Evolutionary conservation across 2,797 vertebrate genomes (phyloP).

Genomic region (Liasis olivaceus): DNA sequence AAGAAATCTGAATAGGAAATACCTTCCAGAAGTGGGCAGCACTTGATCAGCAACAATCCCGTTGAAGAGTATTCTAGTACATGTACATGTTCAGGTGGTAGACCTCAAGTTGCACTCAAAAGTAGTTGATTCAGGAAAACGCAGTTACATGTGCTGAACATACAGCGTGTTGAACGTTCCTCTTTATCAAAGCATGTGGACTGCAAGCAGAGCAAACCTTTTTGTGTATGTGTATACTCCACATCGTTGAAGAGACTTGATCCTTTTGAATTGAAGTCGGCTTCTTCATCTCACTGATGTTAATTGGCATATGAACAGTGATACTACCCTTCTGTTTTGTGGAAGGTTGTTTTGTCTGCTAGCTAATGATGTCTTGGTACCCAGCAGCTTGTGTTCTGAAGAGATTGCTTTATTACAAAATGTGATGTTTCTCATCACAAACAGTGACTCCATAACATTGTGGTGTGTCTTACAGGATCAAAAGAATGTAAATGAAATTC

Average conservation of each 20-base stretch:
- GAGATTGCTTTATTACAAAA: slow-evolving; percentile 8
- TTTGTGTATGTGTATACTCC: neutral
- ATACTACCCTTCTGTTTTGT: neutral
- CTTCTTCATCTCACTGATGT: neutral
- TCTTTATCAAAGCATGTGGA: neutral
- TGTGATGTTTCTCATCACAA: neutral
- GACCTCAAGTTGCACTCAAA: slow-evolving; percentile 22
- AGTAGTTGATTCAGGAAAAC: slow-evolving; percentile 26
- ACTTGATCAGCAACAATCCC: slow-evolving; percentile 70
- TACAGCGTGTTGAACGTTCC: neutral
- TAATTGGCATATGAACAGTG: neutral
- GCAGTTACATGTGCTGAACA: neutral
- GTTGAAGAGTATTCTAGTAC: slow-evolving; percentile 60
- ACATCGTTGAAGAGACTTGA: slow-evolving; percentile 9
- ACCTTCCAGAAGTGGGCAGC: slow-evolving; percentile 68
- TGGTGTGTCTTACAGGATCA: neutral
- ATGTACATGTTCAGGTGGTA: slow-evolving; percentile 8
- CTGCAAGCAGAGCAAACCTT: neutral
- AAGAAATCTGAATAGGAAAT: slow-evolving; percentile 72
- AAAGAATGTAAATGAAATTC: neutral
- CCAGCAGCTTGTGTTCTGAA: neutral
- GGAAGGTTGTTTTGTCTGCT: neutral
- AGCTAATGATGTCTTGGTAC: neutral
- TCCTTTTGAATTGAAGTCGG: neutral
- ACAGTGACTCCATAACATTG: neutral